Percentiles rank a stretch among this genome's conserved stretches.
Conservation (phyloP, 1,140 invertebrate genomes). For the Helicoverpa zea region DNA sequence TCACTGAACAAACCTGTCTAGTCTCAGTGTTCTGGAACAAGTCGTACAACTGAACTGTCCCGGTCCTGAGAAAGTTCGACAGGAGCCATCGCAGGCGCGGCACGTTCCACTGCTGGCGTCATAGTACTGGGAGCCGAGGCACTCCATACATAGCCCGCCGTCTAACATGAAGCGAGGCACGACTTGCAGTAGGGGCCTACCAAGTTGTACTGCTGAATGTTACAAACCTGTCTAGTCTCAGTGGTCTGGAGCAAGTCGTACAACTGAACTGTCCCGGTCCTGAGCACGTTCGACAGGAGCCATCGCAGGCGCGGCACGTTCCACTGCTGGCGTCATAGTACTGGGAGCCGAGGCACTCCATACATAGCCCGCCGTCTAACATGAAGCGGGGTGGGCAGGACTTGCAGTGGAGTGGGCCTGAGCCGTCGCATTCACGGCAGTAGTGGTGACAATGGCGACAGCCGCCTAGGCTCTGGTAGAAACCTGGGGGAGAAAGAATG, state of each 20-base stretch:
- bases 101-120: constrained; percentile 90
- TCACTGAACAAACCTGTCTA: constrained; percentile 86
- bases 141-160: constrained; percentile 91
- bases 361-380: constrained; percentile 91
- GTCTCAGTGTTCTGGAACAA: constrained; percentile 89
- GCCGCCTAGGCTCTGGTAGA: constrained; percentile 92
- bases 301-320: constrained; percentile 90
- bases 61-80: constrained; percentile 90
- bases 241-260: constrained; percentile 88
- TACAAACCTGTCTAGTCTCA: too few species aligned
- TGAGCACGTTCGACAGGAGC: constrained; percentile 90
- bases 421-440: constrained; percentile 93
- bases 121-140: constrained; percentile 91
- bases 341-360: constrained; percentile 91
- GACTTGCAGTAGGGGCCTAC: constrained; percentile 91
- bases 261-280: constrained; percentile 91
- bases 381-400: constrained; percentile 91
- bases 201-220: too few species aligned
- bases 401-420: constrained; percentile 91
- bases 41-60: constrained; percentile 90
- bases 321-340: constrained; percentile 91
- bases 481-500: constrained; percentile 79
- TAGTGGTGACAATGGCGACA: constrained; percentile 95
- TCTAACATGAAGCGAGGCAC: constrained; percentile 92
- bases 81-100: constrained; percentile 90